These are phyloP conservation scores for Vanessa cardui DNA, from an alignment of 2,888 invertebrate species.

Conservation along the genomic window DNA sequence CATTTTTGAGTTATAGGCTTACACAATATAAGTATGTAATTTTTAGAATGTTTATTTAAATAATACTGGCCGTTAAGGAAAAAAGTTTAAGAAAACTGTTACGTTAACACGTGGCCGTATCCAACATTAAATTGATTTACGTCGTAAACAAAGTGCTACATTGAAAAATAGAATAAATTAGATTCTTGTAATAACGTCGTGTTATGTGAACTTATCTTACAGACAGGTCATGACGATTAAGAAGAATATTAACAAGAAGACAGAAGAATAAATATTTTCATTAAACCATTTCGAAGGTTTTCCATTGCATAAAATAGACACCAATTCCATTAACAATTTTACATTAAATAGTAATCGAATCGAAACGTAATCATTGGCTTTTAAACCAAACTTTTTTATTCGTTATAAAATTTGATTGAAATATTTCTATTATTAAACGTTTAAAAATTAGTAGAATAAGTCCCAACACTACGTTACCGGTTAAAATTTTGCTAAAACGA, in stretches of 20 bases:
- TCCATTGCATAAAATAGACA: not conserved
- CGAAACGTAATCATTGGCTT: too few relatives aligned
- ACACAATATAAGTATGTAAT: too few relatives aligned
- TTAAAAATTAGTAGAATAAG: too few relatives aligned
- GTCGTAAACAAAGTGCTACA: slow-evolving; percentile 23
- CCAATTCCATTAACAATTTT: too few relatives aligned
- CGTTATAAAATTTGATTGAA: too few relatives aligned
- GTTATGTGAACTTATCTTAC: not conserved
- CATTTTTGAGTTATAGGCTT: too few relatives aligned
- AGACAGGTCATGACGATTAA: not conserved
- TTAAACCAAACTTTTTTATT: too few relatives aligned
- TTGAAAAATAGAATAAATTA: slow-evolving; percentile 15
- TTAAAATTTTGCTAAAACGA: too few relatives aligned
- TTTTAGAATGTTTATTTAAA: not conserved
- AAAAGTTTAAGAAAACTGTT: slow-evolving; percentile 16
- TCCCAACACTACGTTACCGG: not conserved
- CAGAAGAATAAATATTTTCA: not conserved
- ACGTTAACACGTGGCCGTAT: slow-evolving; percentile 23
- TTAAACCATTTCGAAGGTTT: not conserved
- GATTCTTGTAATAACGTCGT: slow-evolving; percentile 9
- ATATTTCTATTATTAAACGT: too few relatives aligned
- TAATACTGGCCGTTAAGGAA: not conserved
- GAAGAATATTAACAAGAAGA: not conserved
- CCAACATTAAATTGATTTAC: slow-evolving; percentile 28
- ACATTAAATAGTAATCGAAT: too few relatives aligned